Conservation (phyloP, 1,140 invertebrate genomes). For the Orchestia grillus region DNA sequence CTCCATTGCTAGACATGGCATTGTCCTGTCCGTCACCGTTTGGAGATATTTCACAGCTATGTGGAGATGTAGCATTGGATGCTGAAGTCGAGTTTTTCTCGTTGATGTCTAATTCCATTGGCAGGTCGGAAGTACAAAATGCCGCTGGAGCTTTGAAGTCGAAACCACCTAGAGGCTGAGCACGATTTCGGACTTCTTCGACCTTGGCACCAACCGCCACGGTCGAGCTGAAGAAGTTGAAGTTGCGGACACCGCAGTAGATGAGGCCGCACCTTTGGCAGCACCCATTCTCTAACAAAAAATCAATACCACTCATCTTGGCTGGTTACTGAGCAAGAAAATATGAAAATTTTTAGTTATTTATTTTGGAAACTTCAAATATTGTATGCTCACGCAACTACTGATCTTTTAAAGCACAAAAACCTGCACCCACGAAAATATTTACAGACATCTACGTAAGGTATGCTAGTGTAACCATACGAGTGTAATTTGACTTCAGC, state of each 20-base stretch:
- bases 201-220: not conserved
- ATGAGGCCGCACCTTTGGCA: conserved; percentile 18
- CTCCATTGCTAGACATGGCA: not conserved
- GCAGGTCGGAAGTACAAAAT: not conserved
- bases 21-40: not conserved
- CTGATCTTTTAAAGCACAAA: too few species aligned
- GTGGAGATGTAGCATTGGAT: not conserved
- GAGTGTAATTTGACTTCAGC: too few species aligned
- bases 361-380: too few species aligned
- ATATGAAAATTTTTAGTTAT: too few species aligned
- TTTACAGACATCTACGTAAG: too few species aligned
- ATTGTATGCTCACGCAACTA: not conserved
- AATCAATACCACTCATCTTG: conserved; percentile 16
- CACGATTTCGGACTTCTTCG: not conserved
- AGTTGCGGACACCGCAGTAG: conserved; percentile 35
- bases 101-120: not conserved
- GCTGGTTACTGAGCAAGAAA: too few species aligned
- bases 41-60: not conserved
- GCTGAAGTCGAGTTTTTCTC: not conserved
- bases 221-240: not conserved
- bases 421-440: too few species aligned
- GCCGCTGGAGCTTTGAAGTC: not conserved
- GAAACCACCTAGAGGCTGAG: not conserved
- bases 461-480: too few species aligned
- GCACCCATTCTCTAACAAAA: conserved; percentile 21